These are phyloP conservation scores for Columba janthina DNA, from an alignment of 2,113 vertebrate species.

Conservation along the genomic window DNA sequence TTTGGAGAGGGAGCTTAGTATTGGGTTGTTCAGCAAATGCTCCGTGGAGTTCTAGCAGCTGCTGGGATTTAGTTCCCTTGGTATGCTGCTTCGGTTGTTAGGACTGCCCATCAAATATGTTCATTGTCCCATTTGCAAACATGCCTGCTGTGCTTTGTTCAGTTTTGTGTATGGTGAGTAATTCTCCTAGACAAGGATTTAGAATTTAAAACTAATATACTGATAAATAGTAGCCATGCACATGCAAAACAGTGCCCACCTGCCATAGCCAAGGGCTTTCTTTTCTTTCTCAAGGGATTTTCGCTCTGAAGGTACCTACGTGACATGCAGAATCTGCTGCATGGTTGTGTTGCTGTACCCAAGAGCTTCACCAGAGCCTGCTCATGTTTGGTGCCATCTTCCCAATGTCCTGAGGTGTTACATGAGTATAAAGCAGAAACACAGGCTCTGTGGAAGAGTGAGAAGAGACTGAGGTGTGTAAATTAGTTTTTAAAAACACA, in stretches of 20 bases:
- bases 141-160: background rate
- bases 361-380: background rate
- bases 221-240: background rate
- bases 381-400: accelerated
- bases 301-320: background rate
- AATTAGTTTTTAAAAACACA: background rate
- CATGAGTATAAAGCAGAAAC: background rate
- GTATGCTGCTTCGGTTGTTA: background rate
- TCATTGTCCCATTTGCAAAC: conserved; percentile 24
- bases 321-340: background rate
- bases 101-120: background rate
- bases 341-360: background rate
- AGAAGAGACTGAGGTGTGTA: background rate
- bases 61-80: conserved; percentile 60
- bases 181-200: background rate
- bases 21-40: conserved; percentile 31
- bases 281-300: conserved; percentile 7
- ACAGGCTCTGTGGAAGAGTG: background rate
- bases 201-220: background rate
- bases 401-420: background rate
- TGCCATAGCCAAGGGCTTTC: background rate
- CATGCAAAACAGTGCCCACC: background rate
- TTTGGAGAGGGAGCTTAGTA: conserved; percentile 29
- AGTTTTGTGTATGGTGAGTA: background rate
- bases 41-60: conserved; percentile 46